Conservation (phyloP, 2,113 vertebrate species). For the Noctilio leporinus region DNA sequence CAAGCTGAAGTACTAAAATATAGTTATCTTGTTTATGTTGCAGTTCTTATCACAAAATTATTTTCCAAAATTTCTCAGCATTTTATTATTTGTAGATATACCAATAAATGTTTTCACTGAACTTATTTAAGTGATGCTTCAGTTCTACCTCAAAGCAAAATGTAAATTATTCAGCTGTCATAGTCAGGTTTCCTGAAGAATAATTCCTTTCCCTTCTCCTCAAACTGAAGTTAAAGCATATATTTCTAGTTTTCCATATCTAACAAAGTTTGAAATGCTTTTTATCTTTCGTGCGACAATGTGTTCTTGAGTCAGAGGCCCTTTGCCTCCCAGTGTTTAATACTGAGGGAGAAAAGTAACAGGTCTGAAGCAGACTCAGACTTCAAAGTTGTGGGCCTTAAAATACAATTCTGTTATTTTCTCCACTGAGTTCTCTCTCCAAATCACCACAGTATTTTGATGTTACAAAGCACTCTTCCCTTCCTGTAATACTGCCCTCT, state of each 20-base stretch:
- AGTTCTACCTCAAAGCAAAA: slow-evolving; percentile 15
- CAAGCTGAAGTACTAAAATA: not conserved
- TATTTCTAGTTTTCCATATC: slow-evolving; percentile 12
- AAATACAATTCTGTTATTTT: not conserved
- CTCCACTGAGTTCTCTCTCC: not conserved
- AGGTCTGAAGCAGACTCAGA: not conserved
- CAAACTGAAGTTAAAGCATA: not conserved
- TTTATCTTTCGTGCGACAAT: slow-evolving; percentile 1
- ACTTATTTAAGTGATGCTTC: not conserved
- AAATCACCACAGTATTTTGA: not conserved
- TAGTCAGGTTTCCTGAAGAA: not conserved
- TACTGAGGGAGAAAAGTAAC: not conserved
- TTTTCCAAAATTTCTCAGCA: not conserved
- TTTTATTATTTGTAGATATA: not conserved
- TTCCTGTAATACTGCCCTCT: not conserved
- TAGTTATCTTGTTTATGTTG: not conserved
- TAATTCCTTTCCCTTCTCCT: not conserved
- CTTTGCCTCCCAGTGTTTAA: not conserved
- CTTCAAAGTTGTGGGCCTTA: not conserved
- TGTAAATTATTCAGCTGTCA: not conserved
- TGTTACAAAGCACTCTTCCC: not conserved
- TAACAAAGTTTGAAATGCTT: not conserved
- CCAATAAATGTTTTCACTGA: not conserved
- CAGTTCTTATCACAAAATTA: not conserved
- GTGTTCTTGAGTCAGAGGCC: not conserved